phyloP scores from a whole-genome alignment of 2,888 invertebrate species.

The Lutraria lutraria region DNA sequence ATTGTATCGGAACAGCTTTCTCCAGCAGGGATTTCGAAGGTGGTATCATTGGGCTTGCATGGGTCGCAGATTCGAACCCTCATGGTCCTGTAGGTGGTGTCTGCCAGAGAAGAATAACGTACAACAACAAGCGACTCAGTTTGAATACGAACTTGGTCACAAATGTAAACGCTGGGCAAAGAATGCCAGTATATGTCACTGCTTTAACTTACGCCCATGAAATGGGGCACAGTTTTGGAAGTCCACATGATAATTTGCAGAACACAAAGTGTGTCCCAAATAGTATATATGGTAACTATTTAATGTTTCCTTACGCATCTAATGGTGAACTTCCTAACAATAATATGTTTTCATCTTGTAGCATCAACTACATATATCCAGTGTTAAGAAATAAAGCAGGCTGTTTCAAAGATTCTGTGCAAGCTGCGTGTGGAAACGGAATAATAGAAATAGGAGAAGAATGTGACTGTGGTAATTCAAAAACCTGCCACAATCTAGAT shows the following conservation, averaged over 20 bases:
- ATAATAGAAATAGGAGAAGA: constrained; percentile 78
- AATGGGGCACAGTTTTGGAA: constrained; percentile 83
- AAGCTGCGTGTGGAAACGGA: constrained; percentile 79
- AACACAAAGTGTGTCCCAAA: constrained; percentile 70
- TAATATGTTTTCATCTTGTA: constrained; percentile 80
- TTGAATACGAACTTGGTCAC: constrained; percentile 80
- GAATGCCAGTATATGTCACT: constrained; percentile 70
- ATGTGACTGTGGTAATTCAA: constrained; percentile 78
- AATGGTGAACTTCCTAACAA: constrained; percentile 78
- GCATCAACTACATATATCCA: constrained; percentile 77
- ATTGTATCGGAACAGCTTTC: constrained; percentile 79
- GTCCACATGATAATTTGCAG: constrained; percentile 75
- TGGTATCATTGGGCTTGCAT: constrained; percentile 80
- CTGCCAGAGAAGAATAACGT: constrained; percentile 72
- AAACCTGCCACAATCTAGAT: constrained; percentile 70
- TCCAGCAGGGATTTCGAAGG: constrained; percentile 77
- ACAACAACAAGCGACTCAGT: constrained; percentile 61
- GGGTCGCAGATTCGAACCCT: constrained; percentile 75
- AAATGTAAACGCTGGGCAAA: constrained; percentile 68
- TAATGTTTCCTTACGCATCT: constrained; percentile 79
- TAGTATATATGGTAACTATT: constrained; percentile 74
- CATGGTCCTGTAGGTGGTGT: constrained; percentile 79
- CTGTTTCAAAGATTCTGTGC: constrained; percentile 70
- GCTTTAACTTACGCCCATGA: constrained; percentile 80
- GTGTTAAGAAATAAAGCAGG: constrained; percentile 78